Evolutionary conservation across 2,797 vertebrate species (phyloP).

Genomic region (Pangasius krempfi): DNA sequence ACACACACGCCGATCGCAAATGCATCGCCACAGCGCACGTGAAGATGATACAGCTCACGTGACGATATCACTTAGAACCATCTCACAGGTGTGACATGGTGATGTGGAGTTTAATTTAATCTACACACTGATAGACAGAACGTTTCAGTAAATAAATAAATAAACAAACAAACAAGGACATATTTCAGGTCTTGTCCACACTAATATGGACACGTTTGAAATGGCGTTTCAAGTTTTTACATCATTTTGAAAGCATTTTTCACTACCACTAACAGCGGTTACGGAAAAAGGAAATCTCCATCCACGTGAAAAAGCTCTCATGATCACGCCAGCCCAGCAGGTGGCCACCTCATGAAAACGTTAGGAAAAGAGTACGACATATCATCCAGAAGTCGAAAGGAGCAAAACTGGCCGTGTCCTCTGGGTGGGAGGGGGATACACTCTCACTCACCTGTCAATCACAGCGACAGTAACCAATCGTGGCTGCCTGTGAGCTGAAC

Average conservation of each 20-base stretch:
- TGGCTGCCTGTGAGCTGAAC: too few species aligned
- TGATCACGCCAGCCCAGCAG: background rate
- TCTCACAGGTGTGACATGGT: constrained; percentile 36
- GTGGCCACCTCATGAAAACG: background rate
- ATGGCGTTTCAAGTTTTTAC: background rate
- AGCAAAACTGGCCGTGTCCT: background rate
- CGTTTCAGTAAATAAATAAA: constrained; percentile 20
- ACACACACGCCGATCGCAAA: constrained; percentile 39
- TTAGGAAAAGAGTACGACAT: background rate
- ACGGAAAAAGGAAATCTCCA: background rate
- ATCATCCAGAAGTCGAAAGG: background rate
- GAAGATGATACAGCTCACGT: constrained; percentile 26
- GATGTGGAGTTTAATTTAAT: constrained; percentile 39
- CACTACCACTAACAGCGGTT: too few species aligned
- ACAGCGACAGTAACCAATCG: background rate
- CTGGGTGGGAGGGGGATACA: background rate
- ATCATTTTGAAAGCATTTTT: background rate
- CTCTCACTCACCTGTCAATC: background rate
- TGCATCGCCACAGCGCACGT: constrained; percentile 31
- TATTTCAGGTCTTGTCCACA: too few species aligned
- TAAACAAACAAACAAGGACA: background rate
- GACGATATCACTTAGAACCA: constrained; percentile 20
- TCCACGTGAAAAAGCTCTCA: background rate
- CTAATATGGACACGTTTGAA: background rate
- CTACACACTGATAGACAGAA: background rate